Percentiles rank a stretch among this genome's conserved stretches.
Evolutionary conservation across 2,797 vertebrate genomes (phyloP).

Genomic region (Onychomys leucogaster): DNA sequence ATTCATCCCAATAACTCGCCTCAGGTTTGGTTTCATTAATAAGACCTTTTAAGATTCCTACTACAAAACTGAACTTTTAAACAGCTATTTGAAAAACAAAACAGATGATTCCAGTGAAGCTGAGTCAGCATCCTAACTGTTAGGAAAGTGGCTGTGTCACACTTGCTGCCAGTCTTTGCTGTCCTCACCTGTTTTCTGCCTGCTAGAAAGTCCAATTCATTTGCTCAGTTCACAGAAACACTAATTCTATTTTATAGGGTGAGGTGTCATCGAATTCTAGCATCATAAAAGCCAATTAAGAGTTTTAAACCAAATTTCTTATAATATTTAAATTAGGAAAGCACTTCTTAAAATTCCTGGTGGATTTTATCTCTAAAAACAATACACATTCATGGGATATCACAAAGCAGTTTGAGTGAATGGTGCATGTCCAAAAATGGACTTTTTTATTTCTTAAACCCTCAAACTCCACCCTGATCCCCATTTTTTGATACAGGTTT

Average conservation of each 20-base stretch:
- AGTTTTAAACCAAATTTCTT: slow-evolving; percentile 1
- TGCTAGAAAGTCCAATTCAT: not conserved
- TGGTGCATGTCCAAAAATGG: not conserved
- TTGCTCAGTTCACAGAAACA: not conserved
- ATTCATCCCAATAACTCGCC: too few species aligned
- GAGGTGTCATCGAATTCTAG: not conserved
- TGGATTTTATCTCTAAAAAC: slow-evolving; percentile 52
- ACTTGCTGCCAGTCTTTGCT: not conserved
- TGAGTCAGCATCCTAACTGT: not conserved
- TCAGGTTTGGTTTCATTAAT: too few species aligned
- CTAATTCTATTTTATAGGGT: not conserved
- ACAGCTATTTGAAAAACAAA: not conserved
- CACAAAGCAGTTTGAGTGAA: not conserved
- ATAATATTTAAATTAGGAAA: slow-evolving; percentile 29
- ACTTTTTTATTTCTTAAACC: slow-evolving; percentile 41
- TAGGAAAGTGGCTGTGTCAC: not conserved
- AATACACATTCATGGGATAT: slow-evolving; percentile 29
- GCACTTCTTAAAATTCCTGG: slow-evolving; percentile 47
- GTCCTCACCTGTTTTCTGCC: not conserved
- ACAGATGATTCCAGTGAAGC: not conserved
- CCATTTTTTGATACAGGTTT: not conserved
- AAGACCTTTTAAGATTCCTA: too few species aligned
- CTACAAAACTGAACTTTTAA: not conserved
- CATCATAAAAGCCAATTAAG: not conserved
- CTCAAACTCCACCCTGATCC: not conserved